Percentiles rank a stretch among this genome's conserved stretches.
phyloP scores from a whole-genome alignment of 2,888 invertebrate species.

The Cephus pulcher region DNA sequence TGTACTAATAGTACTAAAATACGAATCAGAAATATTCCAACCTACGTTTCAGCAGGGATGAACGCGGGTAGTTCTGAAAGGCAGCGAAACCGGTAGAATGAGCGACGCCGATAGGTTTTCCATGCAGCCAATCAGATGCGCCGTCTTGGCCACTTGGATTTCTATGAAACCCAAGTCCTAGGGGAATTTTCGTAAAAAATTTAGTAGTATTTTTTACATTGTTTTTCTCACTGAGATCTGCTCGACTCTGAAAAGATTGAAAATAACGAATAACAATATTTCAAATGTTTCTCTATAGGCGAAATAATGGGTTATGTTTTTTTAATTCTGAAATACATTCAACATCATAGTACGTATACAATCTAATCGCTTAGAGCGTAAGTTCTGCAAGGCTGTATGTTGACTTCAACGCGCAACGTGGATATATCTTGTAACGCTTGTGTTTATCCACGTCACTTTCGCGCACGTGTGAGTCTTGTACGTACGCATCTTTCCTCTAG shows the following conservation, averaged over 20 bases:
- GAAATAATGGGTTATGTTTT: not conserved
- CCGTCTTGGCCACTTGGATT: not conserved
- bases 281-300: not conserved
- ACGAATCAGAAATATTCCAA: not conserved
- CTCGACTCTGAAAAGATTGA: too few species aligned
- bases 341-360: not conserved
- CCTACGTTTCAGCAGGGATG: not conserved
- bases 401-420: not conserved
- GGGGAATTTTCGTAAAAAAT: not conserved
- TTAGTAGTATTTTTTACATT: too few species aligned
- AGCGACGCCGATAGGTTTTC: not conserved
- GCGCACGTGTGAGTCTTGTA: not conserved
- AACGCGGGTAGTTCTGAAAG: not conserved
- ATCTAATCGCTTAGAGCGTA: not conserved
- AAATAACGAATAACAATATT: not conserved
- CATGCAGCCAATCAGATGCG: not conserved
- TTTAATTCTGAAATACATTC: not conserved
- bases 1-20: not conserved
- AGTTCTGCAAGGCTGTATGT: not conserved
- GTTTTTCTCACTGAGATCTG: too few species aligned
- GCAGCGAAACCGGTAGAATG: not conserved
- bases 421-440: not conserved
- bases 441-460: not conserved
- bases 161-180: not conserved
- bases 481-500: not conserved